Evolutionary conservation across 2,113 vertebrate species (phyloP).

Genomic region (Hyaena hyaena): DNA sequence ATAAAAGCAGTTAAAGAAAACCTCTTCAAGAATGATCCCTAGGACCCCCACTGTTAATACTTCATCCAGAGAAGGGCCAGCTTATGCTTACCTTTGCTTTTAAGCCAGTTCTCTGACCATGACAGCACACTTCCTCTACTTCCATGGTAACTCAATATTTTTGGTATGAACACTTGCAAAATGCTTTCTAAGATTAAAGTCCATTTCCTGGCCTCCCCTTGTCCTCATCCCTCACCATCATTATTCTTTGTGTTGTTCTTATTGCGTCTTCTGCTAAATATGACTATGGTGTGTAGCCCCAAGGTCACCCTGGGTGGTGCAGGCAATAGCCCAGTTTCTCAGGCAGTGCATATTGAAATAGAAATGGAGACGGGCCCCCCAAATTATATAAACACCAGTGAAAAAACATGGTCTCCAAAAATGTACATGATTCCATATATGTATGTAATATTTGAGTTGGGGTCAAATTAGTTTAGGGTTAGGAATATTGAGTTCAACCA

Average conservation of each 20-base stretch:
- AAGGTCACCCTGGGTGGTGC: neutral
- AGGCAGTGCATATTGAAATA: neutral
- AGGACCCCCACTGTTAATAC: neutral
- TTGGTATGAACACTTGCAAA: neutral
- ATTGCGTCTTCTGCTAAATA: slow-evolving; percentile 34
- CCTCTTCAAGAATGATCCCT: neutral
- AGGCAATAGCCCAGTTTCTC: neutral
- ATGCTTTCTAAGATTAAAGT: slow-evolving; percentile 40
- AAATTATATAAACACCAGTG: neutral
- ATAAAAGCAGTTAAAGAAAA: slow-evolving; percentile 5
- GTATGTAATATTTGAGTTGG: neutral
- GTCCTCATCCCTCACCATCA: neutral
- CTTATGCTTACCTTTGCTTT: neutral
- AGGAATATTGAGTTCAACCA: neutral
- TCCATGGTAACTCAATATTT: slow-evolving; percentile 12
- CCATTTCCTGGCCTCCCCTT: neutral
- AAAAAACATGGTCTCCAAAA: neutral
- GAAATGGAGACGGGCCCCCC: neutral
- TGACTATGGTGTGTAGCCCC: neutral
- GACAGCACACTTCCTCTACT: neutral
- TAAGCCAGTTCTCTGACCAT: neutral
- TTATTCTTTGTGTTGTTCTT: neutral
- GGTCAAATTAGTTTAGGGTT: neutral
- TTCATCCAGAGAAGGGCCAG: neutral
- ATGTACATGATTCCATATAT: neutral